Evolutionary conservation across 1,140 invertebrate species (phyloP), one percentile per base, ranked within the genome.

Genomic region (Capitella teleta): DNA sequence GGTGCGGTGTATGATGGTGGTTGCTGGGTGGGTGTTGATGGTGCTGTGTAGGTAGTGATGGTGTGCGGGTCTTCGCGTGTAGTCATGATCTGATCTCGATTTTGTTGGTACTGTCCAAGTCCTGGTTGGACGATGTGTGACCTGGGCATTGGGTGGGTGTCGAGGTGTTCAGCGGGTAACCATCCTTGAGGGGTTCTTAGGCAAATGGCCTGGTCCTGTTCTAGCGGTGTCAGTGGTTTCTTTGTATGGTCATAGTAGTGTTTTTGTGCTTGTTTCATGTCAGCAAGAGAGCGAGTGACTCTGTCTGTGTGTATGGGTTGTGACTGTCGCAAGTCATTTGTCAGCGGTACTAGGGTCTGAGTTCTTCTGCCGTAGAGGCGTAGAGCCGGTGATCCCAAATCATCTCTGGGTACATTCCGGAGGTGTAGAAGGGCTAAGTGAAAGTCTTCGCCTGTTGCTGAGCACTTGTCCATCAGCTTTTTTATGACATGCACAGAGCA

Each of bases 401-500:
- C 55, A 37, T 57, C 57, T 28, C 56, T 49, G n/a, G 47, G 34
- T 12, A 58, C 57, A 19, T 58, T 57, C 21, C 57, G 44, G 6
- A 45, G 47, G 38, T 60, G 47, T 28, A 62, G 16, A 6, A 62
- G 32, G 12, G 57, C 51, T 37, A 51, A 34, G n/a, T 53, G 54
- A n/a, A 24, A 38, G 28, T 59, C 52, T 1, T 18, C 34, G 0
- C 51, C 41, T 30, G 47, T 45, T 26, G 50, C 21, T 16, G 46
- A 5, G n/a, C 47, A 37, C 50, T 62, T 65, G 1, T 52, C 49
- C 42, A 57, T 53, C 21, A 61, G 16, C 16, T 52, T 47, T 43
- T 62, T 61, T 12, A 56, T 37, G 0, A 51, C 46, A 42, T 59
- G 58, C 0, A 62, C 56, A n/a, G 59, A 52, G 21, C 52, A 40